Base-by-base conservation (phyloP, 2,888 invertebrate species). In the Lasioglossum calceatum region DNA sequence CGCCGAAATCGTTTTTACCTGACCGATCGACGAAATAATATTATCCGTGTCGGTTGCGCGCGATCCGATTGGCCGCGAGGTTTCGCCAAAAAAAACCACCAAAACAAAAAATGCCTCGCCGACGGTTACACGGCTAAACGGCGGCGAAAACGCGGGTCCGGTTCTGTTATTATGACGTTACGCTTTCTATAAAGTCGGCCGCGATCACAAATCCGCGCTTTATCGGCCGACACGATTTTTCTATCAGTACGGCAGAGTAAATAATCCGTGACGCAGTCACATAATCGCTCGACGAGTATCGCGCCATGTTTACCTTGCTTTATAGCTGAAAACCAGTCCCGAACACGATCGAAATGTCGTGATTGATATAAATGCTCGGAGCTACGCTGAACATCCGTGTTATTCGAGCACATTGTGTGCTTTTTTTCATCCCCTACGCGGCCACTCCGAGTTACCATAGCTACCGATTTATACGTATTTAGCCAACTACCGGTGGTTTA, bases 1-100 rank as follows among this genome's bases (percentile, higher is more conserved):
- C 79, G 87, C 84, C 44, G 77, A 87, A 90, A 89, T 91, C 89
- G 92, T 91, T 91, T 85, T 89, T 86, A 84, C 84, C 75, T 77
- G 67, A 12, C 61, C 36, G 50, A 19, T 47, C 88, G 73, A 47
- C 84, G 84, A 84, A 88, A 87, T 86, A 85, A 84, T 79, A 82
- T 89, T 90, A 89, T 87, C 80, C 75, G 74, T 77, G 79, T 78
- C 74, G 47, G 54, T 7, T 67, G 44, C 71, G 67, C 42, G 79
- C 79, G 82, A 88, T 86, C 76, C 84, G 80, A 80, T 81, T 74
- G 47, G 73, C 58, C 76, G n/a, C 72, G 39, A 27, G 54, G 4
- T 14, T 42, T 27, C 39, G 32, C 54, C 54, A 12, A 14, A 19
- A n/a, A 80, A 50, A 32, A 14, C 12, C 19, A 36, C 36, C 10